A percentile compares a stretch with the other conserved stretches of the same genome.
These are phyloP conservation scores for Pelvicachromis taeniatus DNA, from an alignment of 2,113 vertebrate genomes.

Conservation along the genomic window DNA sequence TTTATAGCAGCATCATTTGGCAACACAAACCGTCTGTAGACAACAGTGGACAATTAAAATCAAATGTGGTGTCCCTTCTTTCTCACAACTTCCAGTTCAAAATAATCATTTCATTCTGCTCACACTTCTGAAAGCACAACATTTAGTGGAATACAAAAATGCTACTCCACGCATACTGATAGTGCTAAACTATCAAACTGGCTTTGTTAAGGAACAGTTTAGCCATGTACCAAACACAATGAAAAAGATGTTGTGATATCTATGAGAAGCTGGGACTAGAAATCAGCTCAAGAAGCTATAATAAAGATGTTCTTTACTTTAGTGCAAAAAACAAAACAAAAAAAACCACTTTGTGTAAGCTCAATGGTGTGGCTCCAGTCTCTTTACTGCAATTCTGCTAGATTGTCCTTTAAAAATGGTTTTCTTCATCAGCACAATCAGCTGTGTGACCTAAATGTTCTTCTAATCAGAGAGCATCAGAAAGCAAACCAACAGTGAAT, in stretches of 20 bases:
- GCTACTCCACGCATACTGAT: background rate
- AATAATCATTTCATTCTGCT: background rate
- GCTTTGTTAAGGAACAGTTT: background rate
- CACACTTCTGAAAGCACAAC: background rate
- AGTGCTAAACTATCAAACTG: background rate
- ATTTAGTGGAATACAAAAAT: background rate
- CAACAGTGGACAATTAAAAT: background rate
- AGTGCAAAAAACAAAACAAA: background rate
- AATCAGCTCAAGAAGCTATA: background rate
- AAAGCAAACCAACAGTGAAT: background rate
- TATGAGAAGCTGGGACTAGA: background rate
- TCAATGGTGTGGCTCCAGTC: background rate
- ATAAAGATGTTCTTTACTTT: background rate
- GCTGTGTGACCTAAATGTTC: no score
- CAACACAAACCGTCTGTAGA: background rate
- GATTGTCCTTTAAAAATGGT: no score
- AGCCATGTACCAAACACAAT: background rate
- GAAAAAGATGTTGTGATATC: background rate
- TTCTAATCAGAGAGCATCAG: background rate
- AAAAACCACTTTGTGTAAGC: background rate
- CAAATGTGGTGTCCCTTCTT: background rate
- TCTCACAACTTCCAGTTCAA: background rate
- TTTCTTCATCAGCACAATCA: no score
- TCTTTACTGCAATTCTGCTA: background rate
- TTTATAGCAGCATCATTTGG: background rate